Evolutionary conservation across 2,888 invertebrate genomes (phyloP).

Genomic region (Xylota sylvarum): DNA sequence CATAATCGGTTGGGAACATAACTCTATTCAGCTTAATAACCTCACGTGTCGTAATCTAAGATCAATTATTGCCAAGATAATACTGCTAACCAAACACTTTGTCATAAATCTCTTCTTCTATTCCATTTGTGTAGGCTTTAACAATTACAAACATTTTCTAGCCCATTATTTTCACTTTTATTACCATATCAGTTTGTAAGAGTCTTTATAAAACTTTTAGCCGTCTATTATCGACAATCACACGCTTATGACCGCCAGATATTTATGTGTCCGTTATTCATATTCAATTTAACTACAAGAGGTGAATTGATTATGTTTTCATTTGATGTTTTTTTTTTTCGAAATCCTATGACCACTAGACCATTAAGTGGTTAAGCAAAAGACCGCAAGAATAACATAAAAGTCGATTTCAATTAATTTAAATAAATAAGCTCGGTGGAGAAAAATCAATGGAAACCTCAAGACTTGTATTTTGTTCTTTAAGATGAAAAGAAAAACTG

Average conservation of each 20-base stretch:
- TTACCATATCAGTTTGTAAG: background rate
- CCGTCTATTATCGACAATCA: conserved; percentile 4
- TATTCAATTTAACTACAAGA: background rate
- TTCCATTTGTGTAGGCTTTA: background rate
- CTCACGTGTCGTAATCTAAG: background rate
- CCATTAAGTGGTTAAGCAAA: conserved; percentile 17
- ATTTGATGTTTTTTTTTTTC: background rate
- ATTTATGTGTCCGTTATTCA: background rate
- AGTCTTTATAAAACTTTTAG: background rate
- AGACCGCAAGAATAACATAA: conserved; percentile 2
- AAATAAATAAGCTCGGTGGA: background rate
- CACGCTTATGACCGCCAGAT: background rate
- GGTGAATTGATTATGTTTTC: background rate
- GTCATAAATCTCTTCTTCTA: background rate
- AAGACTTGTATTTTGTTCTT: conserved; percentile 5
- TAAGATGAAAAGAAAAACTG: background rate
- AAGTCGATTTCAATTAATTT: conserved; percentile 1
- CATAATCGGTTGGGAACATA: background rate
- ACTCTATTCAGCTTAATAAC: background rate
- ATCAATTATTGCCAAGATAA: background rate
- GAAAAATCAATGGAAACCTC: conserved; percentile 19
- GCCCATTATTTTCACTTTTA: background rate
- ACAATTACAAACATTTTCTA: background rate
- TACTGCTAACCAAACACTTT: background rate
- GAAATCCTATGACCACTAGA: conserved; percentile 8